Evolutionary conservation across 2,797 vertebrate species (phyloP), one percentile per base, ranked within the genome.

Genomic region (Eidolon dupreanum): DNA sequence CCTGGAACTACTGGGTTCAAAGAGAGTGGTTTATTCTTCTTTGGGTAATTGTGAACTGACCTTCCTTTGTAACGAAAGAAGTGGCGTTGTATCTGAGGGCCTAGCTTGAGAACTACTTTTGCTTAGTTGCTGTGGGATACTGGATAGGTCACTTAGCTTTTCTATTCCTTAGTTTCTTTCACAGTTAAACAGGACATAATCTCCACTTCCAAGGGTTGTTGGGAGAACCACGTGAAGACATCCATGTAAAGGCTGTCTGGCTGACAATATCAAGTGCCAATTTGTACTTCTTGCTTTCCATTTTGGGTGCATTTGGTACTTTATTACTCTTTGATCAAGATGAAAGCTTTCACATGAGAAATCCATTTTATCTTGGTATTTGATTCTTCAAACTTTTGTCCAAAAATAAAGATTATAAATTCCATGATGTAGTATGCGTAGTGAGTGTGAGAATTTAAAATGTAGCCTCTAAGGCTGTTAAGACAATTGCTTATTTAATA

Each of bases 401-500:
- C 53, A 89, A 59, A 94, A 88, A 41, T 81, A 94, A 96, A 28
- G 5, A 90, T 59, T 68, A 46, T 19, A 87, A 41, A 68, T 92
- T 94, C 53, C 38, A 28, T 88, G 78, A 94, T 61, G 24, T 41
- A 57, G 10, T 71, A 57, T 63, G 57, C 75, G 79, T 71, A 70
- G 61, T 63, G 89, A 92, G 74, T 57, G 3, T 51, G 57, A 93
- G 65, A 86, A 90, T 93, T 92, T 74, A 73, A 83, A 68, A 57
- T 66, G 26, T 28, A 77, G 38, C 9, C 51, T 85, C 82, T 92
- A 81, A 75, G 20, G 17, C 38, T 68, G 6, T 88, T 90, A 51
- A 73, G 90, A 96, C 51, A 74, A 94, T 93, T 96, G 59, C 24
- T 74, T 90, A 63, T 73, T 86, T 88, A 88, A 90, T 46, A 24